Evolutionary conservation across 2,113 vertebrate species (phyloP).

Genomic region (Galeopterus variegatus): DNA sequence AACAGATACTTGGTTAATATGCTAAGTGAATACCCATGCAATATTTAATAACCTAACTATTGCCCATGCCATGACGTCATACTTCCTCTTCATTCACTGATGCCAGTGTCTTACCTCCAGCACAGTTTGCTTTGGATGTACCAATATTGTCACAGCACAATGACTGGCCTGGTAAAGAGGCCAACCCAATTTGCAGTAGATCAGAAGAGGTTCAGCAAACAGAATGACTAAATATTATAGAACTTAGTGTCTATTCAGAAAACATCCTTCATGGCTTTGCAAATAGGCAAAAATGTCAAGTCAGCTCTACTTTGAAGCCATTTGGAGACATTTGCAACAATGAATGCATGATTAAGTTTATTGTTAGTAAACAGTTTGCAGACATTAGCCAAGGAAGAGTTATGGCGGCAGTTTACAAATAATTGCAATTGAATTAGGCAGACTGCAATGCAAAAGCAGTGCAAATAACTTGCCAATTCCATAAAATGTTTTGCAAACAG

Average conservation of each 20-base stretch:
- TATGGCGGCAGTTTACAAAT: slow-evolving; percentile 84
- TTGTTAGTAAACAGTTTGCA: slow-evolving; percentile 85
- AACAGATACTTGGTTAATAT: background rate
- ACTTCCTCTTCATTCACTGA: background rate
- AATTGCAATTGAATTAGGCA: slow-evolving; percentile 83
- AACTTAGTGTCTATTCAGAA: slow-evolving; percentile 75
- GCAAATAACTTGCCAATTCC: slow-evolving; percentile 78
- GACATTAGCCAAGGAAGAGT: slow-evolving; percentile 83
- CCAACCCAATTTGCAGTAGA: background rate
- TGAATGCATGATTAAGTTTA: slow-evolving; percentile 86
- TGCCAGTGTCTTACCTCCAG: background rate
- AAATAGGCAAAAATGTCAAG: slow-evolving; percentile 81
- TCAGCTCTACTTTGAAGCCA: slow-evolving; percentile 81
- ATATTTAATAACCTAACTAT: background rate
- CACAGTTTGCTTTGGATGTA: background rate
- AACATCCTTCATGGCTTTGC: slow-evolving; percentile 79
- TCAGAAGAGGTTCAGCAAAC: slow-evolving; percentile 32
- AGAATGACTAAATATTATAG: slow-evolving; percentile 61
- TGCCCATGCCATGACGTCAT: too few species aligned
- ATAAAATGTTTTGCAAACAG: slow-evolving; percentile 83
- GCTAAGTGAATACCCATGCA: background rate
- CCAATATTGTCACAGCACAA: background rate
- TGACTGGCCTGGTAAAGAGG: background rate
- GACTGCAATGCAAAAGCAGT: slow-evolving; percentile 77
- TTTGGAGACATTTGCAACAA: slow-evolving; percentile 85